Base-by-base conservation (phyloP, 2,797 vertebrate genomes). In the Phataginus tricuspis region DNA sequence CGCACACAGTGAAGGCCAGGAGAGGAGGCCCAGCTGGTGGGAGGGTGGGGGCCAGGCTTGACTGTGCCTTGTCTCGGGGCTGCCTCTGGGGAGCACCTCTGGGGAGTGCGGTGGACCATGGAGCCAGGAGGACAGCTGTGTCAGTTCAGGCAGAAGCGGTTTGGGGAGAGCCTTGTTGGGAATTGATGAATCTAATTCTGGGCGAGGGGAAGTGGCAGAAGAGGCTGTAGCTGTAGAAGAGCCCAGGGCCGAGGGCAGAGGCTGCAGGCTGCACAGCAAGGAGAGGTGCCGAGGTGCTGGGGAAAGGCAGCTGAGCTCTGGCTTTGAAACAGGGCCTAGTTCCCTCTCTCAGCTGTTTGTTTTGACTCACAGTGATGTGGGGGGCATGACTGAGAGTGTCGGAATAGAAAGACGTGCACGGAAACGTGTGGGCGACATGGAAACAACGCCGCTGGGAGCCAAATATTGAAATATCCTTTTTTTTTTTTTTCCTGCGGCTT, bases 401-500 rank as follows among this genome's bases (percentile, higher is more conserved):
- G 91, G 68, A 78, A 71, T 25, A 39, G 71, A 93, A 89, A 85
- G 92, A 75, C 45, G 78, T 34, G 16, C 72, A 2, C 8, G 39
- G 75, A 84, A 94, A 72, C 0, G 0, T 69, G 88, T 80, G 83
- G 96, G 83, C 90, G 93, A 90, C 25, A 23, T 59, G 79, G 79
- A 94, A 96, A 77, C 31, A 86, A 89, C 86, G 51, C 27, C 0
- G 1, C 63, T 49, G 66, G 53, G 89, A 93, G 94, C 90, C 96
- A 96, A 59, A 71, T 86, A 75, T 59, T 64, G 77, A 96, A 96
- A 83, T 93, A 19, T 39, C 49, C 45, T 45, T 78, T 75, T 64
- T 79, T 88, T n/a, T n/a, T n/a, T 16, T 78, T 63, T 91, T 93
- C 8, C 69, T 51, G 87, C 88, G 86, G 51, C 25, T 93, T 93